Conservation (phyloP, 2,113 vertebrate genomes). For the Arothron firmamentum region DNA sequence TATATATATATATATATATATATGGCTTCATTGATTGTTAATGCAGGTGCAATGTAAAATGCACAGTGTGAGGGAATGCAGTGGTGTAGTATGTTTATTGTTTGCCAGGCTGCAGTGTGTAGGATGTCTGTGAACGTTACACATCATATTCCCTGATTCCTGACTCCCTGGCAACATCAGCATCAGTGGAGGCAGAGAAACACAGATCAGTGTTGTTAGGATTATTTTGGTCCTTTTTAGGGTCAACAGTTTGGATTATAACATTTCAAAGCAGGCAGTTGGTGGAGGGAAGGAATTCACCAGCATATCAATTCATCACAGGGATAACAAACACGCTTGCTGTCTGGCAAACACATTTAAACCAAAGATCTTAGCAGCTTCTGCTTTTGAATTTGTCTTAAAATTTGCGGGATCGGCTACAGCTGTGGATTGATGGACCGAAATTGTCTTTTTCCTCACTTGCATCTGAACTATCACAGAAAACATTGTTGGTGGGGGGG, state of each 20-base stretch:
- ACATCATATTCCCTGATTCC: conserved; percentile 22
- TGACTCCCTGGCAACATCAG: conserved; percentile 5
- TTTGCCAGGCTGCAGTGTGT: conserved; percentile 6
- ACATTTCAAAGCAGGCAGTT: conserved; percentile 21
- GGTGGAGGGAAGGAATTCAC: conserved; percentile 12
- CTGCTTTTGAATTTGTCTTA: no score
- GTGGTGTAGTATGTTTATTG: conserved; percentile 10
- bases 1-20: no score
- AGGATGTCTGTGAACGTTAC: conserved; percentile 4
- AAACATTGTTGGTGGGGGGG: background rate
- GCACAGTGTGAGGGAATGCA: conserved; percentile 1
- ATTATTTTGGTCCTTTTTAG: conserved; percentile 13
- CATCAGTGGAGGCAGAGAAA: background rate
- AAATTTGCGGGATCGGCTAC: no score
- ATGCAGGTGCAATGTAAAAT: conserved; percentile 5
- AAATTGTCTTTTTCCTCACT: conserved; percentile 2
- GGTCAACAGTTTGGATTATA: conserved; percentile 2
- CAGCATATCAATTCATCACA: conserved; percentile 26
- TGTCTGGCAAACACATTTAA: no score
- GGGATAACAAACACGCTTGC: background rate
- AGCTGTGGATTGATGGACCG: no score
- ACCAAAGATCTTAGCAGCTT: no score
- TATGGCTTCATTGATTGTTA: conserved; percentile 1
- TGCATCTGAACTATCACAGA: background rate
- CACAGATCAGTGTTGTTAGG: conserved; percentile 14